phyloP scores from a whole-genome alignment of 1,140 invertebrate species.

The Steinernema khuongi region DNA sequence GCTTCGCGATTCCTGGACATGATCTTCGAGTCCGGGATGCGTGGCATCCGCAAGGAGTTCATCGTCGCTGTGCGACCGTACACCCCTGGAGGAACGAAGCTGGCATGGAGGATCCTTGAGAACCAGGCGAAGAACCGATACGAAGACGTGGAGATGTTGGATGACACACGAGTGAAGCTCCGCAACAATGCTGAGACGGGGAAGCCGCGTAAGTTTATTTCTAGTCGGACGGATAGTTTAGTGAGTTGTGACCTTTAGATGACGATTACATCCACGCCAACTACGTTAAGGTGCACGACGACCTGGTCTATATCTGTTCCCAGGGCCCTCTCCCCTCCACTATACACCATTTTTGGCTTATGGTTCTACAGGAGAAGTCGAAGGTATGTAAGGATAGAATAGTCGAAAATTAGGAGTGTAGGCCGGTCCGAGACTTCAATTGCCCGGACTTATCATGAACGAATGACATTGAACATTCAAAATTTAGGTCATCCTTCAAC shows the following conservation, averaged over 20 bases:
- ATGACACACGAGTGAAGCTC: constrained; percentile 42
- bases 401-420: neutral
- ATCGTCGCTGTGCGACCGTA: neutral
- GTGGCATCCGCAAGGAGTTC: constrained; percentile 36
- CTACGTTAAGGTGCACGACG: constrained; percentile 37
- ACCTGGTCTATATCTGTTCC: constrained; percentile 44
- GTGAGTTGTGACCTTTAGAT: neutral
- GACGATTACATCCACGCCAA: constrained; percentile 27
- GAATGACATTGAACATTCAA: neutral
- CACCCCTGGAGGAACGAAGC: neutral
- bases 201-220: constrained; percentile 10
- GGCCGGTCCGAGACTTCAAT: neutral
- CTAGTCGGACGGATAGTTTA: neutral
- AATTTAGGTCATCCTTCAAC: constrained; percentile 37
- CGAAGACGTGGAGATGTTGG: constrained; percentile 40
- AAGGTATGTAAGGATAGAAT: neutral
- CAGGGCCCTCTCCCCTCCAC: constrained; percentile 45
- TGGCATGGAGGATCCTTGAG: constrained; percentile 5
- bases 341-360: constrained; percentile 42
- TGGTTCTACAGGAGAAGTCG: constrained; percentile 40
- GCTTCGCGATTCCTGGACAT: neutral
- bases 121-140: constrained; percentile 40
- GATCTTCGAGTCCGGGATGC: neutral
- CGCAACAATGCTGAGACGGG: constrained; percentile 32
- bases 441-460: neutral